These are phyloP conservation scores for Andrena bucephala DNA, from an alignment of 2,888 invertebrate species.

Conservation along the genomic window DNA sequence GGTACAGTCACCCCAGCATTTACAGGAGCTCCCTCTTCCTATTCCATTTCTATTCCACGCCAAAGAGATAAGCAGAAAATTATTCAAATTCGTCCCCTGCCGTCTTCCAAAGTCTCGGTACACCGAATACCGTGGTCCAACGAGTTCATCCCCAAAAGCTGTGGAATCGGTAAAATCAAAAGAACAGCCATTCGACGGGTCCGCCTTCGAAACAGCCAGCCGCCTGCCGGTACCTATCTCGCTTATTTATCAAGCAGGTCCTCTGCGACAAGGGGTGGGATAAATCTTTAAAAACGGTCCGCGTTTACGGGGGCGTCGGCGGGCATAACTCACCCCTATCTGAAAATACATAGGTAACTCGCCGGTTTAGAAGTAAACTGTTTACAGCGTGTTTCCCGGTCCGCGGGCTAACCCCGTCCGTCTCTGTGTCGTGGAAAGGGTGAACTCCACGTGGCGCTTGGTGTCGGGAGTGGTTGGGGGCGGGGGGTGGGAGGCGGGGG, in stretches of 20 bases:
- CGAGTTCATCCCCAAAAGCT: background rate
- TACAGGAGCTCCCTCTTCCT: no score
- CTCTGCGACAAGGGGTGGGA: constrained; percentile 68
- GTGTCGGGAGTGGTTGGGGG: constrained; percentile 48
- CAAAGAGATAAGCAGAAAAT: no score
- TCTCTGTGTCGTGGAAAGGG: constrained; percentile 64
- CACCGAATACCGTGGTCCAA: background rate
- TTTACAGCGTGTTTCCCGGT: constrained; percentile 78
- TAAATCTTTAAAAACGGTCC: constrained; percentile 83
- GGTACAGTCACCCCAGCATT: no score
- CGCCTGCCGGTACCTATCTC: constrained; percentile 56
- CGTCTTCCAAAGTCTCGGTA: no score
- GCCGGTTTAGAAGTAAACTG: constrained; percentile 81
- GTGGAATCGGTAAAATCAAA: constrained; percentile 28
- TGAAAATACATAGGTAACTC: constrained; percentile 82
- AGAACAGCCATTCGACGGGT: constrained; percentile 20
- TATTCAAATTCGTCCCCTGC: no score
- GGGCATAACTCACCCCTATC: constrained; percentile 83
- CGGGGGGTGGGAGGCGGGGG: background rate
- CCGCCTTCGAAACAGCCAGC: constrained; percentile 35
- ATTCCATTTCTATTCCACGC: no score
- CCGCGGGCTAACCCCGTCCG: constrained; percentile 55
- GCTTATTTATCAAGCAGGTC: constrained; percentile 64
- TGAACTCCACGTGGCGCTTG: constrained; percentile 71
- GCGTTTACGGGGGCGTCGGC: constrained; percentile 70